These are phyloP conservation scores for Heliconius hermathena DNA, from an alignment of 1,140 invertebrate species.

Conservation along the genomic window DNA sequence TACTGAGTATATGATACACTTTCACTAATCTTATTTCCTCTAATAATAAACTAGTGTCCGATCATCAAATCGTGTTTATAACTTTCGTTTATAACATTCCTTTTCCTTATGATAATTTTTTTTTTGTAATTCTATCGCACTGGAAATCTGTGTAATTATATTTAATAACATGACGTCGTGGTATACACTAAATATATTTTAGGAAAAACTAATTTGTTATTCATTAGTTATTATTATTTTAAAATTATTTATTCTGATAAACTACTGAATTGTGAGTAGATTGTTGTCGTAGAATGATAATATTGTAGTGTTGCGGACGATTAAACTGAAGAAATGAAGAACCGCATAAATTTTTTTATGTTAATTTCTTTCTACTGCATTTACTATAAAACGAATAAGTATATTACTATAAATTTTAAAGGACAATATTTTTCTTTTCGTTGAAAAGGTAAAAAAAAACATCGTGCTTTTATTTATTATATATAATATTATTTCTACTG, in stretches of 20 bases:
- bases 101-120: not conserved
- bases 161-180: not conserved
- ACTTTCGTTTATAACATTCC: slow-evolving; percentile 1
- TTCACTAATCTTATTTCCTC: not conserved
- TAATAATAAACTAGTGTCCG: not conserved
- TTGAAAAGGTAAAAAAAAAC: too few species aligned
- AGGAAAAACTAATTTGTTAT: not conserved
- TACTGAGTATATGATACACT: not conserved
- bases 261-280: too few species aligned
- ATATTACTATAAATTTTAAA: too few species aligned
- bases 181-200: not conserved
- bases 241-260: not conserved
- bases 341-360: too few species aligned
- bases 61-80: not conserved
- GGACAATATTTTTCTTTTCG: not conserved
- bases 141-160: not conserved
- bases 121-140: not conserved
- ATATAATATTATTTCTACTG: not conserved
- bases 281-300: too few species aligned
- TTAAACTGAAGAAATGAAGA: too few species aligned
- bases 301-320: too few species aligned
- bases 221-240: not conserved
- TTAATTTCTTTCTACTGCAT: too few species aligned
- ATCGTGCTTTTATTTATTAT: too few species aligned
- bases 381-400: too few species aligned